Conservation (phyloP, 23 tunicate genomes). For the Trididemnum miniatum region DNA sequence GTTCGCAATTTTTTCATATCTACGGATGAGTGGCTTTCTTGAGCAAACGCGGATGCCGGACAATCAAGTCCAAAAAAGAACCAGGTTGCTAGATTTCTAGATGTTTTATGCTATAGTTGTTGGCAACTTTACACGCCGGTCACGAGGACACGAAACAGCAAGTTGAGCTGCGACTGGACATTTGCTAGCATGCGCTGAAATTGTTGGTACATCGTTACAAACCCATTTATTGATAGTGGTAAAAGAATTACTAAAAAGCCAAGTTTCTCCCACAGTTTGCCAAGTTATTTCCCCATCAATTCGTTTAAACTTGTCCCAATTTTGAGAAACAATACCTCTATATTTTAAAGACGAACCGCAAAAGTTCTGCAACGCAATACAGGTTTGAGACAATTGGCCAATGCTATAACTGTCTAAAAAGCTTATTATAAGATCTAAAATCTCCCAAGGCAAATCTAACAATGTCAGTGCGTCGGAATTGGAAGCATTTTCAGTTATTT, state of each 20-base stretch:
- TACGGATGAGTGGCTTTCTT: too few relatives aligned
- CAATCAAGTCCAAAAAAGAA: too few relatives aligned
- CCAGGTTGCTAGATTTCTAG: too few relatives aligned
- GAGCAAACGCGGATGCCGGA: too few relatives aligned
- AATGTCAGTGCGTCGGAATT: background rate
- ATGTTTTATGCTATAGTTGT: too few relatives aligned
- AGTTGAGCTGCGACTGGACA: conserved; percentile 20
- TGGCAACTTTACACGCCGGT: background rate
- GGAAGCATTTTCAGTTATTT: background rate
- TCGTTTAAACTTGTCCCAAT: conserved; percentile 56
- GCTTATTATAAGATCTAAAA: conserved; percentile 27
- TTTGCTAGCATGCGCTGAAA: conserved; percentile 8
- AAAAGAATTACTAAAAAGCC: conserved; percentile 38
- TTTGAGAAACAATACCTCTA: conserved; percentile 58
- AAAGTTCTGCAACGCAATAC: conserved; percentile 36
- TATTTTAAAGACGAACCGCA: conserved; percentile 35
- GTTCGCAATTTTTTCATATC: too few relatives aligned
- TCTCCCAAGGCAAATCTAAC: conserved; percentile 51
- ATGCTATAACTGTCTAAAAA: conserved; percentile 67
- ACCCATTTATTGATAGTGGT: conserved; percentile 17
- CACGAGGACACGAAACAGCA: background rate
- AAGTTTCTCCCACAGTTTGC: conserved; percentile 23
- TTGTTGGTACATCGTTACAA: conserved; percentile 15
- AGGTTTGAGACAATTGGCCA: conserved; percentile 61
- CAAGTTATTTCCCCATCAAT: conserved; percentile 43